Percentiles rank a stretch among this genome's conserved stretches.
phyloP scores from a whole-genome alignment of 2,888 invertebrate species.

The Leptothorax acervorum region DNA sequence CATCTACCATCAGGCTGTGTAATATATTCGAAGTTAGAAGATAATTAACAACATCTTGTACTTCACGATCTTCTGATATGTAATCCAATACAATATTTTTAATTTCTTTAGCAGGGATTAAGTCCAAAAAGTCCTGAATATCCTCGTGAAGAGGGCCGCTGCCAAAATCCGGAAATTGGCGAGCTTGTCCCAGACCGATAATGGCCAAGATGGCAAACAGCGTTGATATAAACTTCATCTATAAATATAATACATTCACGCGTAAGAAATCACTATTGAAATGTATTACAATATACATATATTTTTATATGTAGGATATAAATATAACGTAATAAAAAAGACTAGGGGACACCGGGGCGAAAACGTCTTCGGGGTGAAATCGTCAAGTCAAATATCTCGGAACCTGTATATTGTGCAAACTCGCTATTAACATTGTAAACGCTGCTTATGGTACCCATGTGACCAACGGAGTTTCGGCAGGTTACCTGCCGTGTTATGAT shows the following conservation, averaged over 20 bases:
- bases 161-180: conserved; percentile 51
- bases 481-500: no score
- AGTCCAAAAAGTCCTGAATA: conserved; percentile 76
- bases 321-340: not conserved
- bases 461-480: no score
- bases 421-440: no score
- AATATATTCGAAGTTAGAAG: conserved; percentile 69
- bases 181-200: conserved; percentile 45
- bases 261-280: not conserved
- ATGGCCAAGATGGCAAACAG: conserved; percentile 63
- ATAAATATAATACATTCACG: not conserved
- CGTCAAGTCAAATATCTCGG: no score
- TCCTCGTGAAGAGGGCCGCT: conserved; percentile 75
- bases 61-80: conserved; percentile 71
- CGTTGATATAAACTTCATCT: conserved; percentile 70
- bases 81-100: conserved; percentile 46
- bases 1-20: conserved; percentile 67
- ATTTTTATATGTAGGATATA: not conserved
- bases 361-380: no score
- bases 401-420: no score
- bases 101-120: conserved; percentile 67
- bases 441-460: no score
- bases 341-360: not conserved
- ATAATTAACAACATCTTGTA: conserved; percentile 65
- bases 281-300: not conserved